phyloP scores from a whole-genome alignment of 1,140 invertebrate species.

The Bombus balteatus region DNA sequence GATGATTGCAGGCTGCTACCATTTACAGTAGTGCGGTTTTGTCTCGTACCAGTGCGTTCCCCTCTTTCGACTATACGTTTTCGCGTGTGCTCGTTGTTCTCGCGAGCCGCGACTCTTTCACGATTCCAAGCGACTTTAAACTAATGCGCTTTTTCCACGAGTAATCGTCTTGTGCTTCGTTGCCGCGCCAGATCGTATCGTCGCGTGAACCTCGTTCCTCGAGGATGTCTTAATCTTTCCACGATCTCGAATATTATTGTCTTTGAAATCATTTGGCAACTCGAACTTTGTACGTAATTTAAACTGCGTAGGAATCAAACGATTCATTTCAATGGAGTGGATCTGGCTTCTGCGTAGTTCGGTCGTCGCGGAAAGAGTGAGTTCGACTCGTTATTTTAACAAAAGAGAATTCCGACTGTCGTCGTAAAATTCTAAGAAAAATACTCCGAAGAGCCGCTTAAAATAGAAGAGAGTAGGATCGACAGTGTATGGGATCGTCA shows the following conservation, averaged over 20 bases:
- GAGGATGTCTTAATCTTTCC: slow-evolving; percentile 8
- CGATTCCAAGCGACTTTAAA: slow-evolving; percentile 52
- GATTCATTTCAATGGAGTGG: too few species aligned
- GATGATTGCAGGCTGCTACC: slow-evolving; percentile 78
- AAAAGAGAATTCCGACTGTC: too few species aligned
- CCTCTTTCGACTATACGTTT: slow-evolving; percentile 17
- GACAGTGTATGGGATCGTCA: slow-evolving; percentile 39
- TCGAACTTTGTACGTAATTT: too few species aligned
- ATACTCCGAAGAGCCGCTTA: rapidly evolving
- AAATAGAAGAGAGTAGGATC: not conserved
- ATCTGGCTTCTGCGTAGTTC: too few species aligned
- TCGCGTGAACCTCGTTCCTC: not conserved
- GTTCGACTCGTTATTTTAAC: too few species aligned
- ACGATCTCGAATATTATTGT: not conserved
- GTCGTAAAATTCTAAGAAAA: too few species aligned
- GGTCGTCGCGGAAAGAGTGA: too few species aligned
- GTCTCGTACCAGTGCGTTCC: slow-evolving; percentile 56
- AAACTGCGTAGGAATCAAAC: too few species aligned
- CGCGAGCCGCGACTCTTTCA: slow-evolving; percentile 20
- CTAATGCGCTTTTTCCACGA: slow-evolving; percentile 29
- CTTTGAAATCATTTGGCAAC: too few species aligned
- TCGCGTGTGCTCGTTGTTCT: slow-evolving; percentile 34
- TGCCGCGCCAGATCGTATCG: slow-evolving; percentile 2
- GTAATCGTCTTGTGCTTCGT: slow-evolving; percentile 11
- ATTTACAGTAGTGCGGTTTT: slow-evolving; percentile 77